Conservation (phyloP, 2,888 invertebrate genomes). For the Callimorpha dominula region DNA sequence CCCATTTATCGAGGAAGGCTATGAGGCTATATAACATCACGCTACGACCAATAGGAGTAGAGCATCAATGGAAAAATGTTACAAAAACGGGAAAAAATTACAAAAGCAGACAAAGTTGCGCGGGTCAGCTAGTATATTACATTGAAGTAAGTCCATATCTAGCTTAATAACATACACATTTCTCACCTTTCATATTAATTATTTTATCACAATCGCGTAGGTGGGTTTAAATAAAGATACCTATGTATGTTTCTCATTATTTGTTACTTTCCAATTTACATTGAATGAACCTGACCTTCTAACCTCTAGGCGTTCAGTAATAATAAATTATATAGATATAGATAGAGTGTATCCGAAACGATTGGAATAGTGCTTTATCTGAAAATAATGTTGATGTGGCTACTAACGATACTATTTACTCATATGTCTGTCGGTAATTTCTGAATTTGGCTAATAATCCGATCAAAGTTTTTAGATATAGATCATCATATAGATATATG, state of each 20-base stretch:
- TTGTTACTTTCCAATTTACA: background rate
- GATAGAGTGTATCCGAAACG: background rate
- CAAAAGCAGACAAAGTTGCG: no score
- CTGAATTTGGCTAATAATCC: background rate
- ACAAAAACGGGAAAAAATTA: no score
- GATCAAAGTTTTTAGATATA: background rate
- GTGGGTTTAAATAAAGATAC: background rate
- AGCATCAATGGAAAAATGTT: no score
- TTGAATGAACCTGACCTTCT: background rate
- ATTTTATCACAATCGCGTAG: conserved; percentile 4
- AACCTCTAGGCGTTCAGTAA: background rate
- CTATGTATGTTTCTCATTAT: conserved; percentile 1
- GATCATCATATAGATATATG: background rate
- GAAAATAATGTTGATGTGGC: background rate
- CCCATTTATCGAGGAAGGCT: no score
- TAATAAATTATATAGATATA: background rate
- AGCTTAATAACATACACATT: background rate
- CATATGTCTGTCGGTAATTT: background rate
- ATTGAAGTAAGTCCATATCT: background rate
- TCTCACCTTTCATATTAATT: background rate
- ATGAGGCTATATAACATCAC: no score
- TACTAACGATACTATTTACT: background rate
- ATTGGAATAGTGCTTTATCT: background rate
- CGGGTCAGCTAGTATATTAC: no score
- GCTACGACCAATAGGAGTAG: no score